Conservation (phyloP, 2,113 vertebrate genomes). For the Toxotes jaculatrix region DNA sequence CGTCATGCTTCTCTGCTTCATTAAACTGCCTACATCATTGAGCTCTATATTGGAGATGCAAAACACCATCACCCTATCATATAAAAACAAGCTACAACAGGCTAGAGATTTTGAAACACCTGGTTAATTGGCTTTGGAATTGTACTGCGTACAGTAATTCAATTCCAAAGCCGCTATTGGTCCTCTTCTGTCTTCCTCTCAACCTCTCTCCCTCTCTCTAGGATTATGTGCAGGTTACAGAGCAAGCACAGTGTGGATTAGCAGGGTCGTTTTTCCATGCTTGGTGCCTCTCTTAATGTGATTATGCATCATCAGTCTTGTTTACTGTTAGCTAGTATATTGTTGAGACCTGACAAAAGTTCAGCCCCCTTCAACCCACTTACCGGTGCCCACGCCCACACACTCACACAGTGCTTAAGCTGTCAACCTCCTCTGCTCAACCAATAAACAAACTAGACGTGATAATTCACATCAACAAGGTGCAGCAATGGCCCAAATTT, state of each 20-base stretch:
- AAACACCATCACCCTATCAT: conserved; percentile 12
- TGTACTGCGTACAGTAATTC: conserved; percentile 83
- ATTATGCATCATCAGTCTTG: conserved; percentile 95
- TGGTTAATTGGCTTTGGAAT: conserved; percentile 88
- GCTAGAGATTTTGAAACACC: conserved; percentile 48
- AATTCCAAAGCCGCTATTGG: conserved; percentile 86
- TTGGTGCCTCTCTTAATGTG: conserved; percentile 91
- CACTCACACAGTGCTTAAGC: conserved; percentile 69
- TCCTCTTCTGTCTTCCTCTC: conserved; percentile 58
- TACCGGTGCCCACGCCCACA: conserved; percentile 75
- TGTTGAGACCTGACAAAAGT: conserved; percentile 83
- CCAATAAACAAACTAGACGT: conserved; percentile 56
- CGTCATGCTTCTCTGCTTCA: conserved; percentile 28
- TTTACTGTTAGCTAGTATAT: conserved; percentile 88
- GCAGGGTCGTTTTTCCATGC: conserved; percentile 87
- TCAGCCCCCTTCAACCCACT: conserved; percentile 79
- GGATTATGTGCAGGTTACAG: conserved; percentile 92
- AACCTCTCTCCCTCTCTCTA: conserved; percentile 79
- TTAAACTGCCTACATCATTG: conserved; percentile 37
- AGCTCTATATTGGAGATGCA: conserved; percentile 6
- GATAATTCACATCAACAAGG: conserved; percentile 32
- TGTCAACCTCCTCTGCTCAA: conserved; percentile 56
- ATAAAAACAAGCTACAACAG: conserved; percentile 22
- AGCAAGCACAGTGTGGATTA: conserved; percentile 86
- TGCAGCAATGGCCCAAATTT: not conserved